phyloP scores from a whole-genome alignment of 1,140 invertebrate genomes.

The Drosophila truncata region DNA sequence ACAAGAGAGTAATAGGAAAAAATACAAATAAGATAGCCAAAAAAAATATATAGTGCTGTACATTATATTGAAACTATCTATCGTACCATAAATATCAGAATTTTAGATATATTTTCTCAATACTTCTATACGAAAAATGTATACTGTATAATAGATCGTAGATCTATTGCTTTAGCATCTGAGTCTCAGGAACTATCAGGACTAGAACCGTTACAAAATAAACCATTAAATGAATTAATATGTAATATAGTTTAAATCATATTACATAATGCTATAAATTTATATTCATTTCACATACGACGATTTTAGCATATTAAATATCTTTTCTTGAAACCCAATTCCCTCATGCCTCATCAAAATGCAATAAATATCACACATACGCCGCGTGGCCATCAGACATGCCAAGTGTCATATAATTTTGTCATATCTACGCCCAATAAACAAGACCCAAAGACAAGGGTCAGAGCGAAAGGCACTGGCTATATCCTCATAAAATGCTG shows the following conservation, averaged over 20 bases:
- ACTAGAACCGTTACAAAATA: too few species aligned
- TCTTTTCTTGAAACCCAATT: neutral
- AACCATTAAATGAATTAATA: too few species aligned
- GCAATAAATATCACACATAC: constrained; percentile 70
- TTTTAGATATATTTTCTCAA: neutral
- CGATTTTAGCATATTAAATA: neutral
- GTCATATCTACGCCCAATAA: constrained; percentile 50
- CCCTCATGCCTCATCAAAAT: constrained; percentile 41
- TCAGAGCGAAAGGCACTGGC: constrained; percentile 17
- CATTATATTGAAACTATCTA: neutral
- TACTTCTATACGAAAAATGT: too few species aligned
- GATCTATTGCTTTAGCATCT: too few species aligned
- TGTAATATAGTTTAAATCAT: too few species aligned
- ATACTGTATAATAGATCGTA: neutral
- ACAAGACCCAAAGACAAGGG: constrained; percentile 36
- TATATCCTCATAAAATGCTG: constrained; percentile 10
- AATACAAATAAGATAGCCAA: too few species aligned
- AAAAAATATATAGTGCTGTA: neutral
- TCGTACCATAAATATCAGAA: neutral
- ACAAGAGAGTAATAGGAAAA: neutral
- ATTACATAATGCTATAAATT: neutral
- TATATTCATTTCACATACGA: neutral
- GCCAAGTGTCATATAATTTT: constrained; percentile 64
- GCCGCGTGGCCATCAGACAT: constrained; percentile 37
- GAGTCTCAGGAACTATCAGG: neutral